Conservation (phyloP, 2,113 vertebrate species). For the Lontra canadensis region DNA sequence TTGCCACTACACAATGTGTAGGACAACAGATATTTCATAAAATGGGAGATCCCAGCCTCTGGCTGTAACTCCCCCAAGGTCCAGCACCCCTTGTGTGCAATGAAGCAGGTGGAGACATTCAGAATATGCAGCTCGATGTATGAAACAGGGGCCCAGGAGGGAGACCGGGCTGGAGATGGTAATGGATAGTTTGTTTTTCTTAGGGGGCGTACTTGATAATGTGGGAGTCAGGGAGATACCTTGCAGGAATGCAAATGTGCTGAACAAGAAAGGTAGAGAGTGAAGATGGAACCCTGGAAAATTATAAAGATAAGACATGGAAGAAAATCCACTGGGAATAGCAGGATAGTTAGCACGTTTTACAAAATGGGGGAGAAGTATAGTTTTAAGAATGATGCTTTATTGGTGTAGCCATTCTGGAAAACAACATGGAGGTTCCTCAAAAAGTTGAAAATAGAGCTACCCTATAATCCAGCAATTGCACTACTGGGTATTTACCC, state of each 20-base stretch:
- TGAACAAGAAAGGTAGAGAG: not conserved
- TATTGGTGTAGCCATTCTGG: no score
- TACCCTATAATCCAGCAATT: no score
- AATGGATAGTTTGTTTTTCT: not conserved
- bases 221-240: not conserved
- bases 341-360: not conserved
- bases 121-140: not conserved
- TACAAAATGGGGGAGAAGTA: not conserved
- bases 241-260: not conserved
- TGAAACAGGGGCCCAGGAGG: not conserved
- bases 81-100: not conserved
- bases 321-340: not conserved
- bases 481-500: no score
- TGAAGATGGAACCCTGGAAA: not conserved
- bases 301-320: not conserved
- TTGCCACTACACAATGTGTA: not conserved
- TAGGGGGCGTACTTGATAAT: not conserved
- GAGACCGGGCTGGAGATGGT: not conserved
- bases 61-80: no score
- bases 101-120: not conserved
- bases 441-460: no score
- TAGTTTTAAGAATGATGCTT: not conserved
- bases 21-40: not conserved
- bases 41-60: not conserved
- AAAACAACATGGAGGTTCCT: no score